A percentile compares a stretch with the other conserved stretches of the same genome.
Evolutionary conservation across 2,113 vertebrate species (phyloP).

Genomic region (Anser brachyrhynchus): DNA sequence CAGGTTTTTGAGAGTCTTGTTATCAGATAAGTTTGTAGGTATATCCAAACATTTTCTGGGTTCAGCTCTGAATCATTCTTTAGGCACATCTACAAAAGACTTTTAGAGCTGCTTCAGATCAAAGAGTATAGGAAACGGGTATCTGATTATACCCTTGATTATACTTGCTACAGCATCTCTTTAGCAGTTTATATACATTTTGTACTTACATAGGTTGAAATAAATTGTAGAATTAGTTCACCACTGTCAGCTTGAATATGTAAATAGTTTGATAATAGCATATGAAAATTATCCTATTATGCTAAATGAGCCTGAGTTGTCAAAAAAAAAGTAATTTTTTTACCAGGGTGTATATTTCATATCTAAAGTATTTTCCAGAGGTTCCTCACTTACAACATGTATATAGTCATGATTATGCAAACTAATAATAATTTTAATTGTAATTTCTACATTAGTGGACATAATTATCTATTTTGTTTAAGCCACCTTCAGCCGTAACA

Average conservation of each 20-base stretch:
- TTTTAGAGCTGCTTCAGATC: neutral
- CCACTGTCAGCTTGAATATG: neutral
- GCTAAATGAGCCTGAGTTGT: neutral
- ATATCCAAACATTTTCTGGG: neutral
- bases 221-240: neutral
- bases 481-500: neutral
- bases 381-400: neutral
- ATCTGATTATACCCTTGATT: neutral
- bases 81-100: neutral
- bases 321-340: neutral
- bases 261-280: neutral
- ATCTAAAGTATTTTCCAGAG: neutral
- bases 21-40: neutral
- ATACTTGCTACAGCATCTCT: neutral
- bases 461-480: neutral
- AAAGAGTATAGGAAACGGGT: neutral
- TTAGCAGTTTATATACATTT: neutral
- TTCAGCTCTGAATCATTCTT: neutral
- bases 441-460: neutral
- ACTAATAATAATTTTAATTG: neutral
- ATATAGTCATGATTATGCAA: neutral
- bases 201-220: neutral
- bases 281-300: neutral
- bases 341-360: neutral
- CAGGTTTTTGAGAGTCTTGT: neutral